These are phyloP conservation scores for Oxyura jamaicensis DNA, from an alignment of 2,113 vertebrate species.

Conservation along the genomic window DNA sequence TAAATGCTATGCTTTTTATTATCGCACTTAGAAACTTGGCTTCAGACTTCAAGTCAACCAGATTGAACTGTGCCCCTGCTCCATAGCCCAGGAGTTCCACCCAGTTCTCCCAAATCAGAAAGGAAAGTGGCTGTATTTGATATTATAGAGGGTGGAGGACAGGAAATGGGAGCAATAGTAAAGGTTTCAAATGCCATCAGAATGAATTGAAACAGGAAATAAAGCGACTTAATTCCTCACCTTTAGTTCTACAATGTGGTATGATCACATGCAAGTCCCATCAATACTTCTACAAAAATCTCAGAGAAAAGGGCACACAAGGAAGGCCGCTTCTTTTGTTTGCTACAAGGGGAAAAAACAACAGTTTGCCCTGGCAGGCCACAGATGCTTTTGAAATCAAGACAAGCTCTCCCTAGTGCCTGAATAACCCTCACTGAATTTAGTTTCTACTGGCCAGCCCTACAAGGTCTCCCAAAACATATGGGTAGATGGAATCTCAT, in stretches of 20 bases:
- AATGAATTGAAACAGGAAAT: neutral
- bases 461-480: neutral
- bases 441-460: neutral
- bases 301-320: neutral
- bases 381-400: neutral
- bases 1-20: neutral
- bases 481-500: neutral
- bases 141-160: neutral
- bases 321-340: neutral
- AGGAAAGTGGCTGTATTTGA: neutral
- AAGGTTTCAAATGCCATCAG: neutral
- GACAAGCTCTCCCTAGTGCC: neutral
- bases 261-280: fast-evolving
- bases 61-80: neutral
- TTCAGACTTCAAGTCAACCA: neutral
- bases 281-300: neutral
- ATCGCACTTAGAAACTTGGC: neutral
- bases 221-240: neutral
- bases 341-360: neutral
- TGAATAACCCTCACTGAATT: neutral
- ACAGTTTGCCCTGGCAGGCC: neutral
- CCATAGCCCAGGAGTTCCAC: neutral
- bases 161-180: neutral
- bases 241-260: neutral
- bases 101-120: neutral